Evolutionary conservation across 1,140 invertebrate species (phyloP).

Genomic region (Chrysoperla carnea): DNA sequence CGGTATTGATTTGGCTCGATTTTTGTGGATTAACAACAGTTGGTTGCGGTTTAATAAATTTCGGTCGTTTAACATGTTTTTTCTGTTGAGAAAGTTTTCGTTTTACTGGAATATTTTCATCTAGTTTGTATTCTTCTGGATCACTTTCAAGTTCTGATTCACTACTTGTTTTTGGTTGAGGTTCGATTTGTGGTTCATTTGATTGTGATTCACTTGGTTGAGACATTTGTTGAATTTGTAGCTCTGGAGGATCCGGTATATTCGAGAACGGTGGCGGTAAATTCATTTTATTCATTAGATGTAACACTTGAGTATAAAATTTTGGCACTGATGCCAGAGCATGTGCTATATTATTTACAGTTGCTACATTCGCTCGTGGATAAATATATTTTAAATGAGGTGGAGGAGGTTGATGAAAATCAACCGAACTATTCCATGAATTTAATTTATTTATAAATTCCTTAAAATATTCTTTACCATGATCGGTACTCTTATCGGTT

Average conservation of each 20-base stretch:
- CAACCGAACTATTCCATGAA: slow-evolving; percentile 41
- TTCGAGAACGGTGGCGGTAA: slow-evolving; percentile 67
- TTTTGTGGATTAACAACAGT: slow-evolving; percentile 13
- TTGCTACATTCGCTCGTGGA: slow-evolving; percentile 50
- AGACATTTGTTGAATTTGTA: slow-evolving; percentile 5
- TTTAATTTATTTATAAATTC: slow-evolving; percentile 48
- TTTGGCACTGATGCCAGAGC: slow-evolving; percentile 52
- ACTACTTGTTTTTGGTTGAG: slow-evolving; percentile 22
- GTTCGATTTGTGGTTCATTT: background rate
- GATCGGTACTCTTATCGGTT: slow-evolving; percentile 11
- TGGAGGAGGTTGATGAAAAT: slow-evolving; percentile 53
- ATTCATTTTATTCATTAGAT: slow-evolving; percentile 94
- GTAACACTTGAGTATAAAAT: slow-evolving; percentile 76
- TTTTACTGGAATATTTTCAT: slow-evolving; percentile 31
- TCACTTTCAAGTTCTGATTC: slow-evolving; percentile 75
- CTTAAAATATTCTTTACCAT: slow-evolving; percentile 30
- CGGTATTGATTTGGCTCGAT: slow-evolving; percentile 24
- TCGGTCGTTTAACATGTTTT: slow-evolving; percentile 40
- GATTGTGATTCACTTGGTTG: background rate
- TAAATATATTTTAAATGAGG: slow-evolving; percentile 55
- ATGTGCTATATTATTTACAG: slow-evolving; percentile 61
- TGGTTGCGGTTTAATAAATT: slow-evolving; percentile 33
- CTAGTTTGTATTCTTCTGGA: slow-evolving; percentile 24
- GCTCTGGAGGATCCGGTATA: slow-evolving; percentile 16
- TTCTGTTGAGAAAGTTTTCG: slow-evolving; percentile 31